Evolutionary conservation across 2,888 invertebrate genomes (phyloP), one percentile per base, ranked within the genome.

Genomic region (Meganola albula): DNA sequence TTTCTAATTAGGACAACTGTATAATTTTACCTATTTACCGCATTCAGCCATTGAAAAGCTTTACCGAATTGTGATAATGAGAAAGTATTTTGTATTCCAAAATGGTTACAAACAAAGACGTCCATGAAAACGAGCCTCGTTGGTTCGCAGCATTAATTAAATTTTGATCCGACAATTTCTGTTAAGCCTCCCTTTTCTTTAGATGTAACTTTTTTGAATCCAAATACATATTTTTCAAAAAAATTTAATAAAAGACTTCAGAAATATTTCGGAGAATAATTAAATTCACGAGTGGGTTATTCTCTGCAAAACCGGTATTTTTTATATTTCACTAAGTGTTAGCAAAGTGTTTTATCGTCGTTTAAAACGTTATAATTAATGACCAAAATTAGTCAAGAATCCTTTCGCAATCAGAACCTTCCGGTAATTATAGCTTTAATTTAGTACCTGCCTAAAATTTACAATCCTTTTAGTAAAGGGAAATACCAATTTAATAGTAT

Each of bases 21-120:
- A n/a, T n/a, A n/a, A n/a, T n/a, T n/a, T n/a, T n/a, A n/a, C n/a
- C n/a, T 40, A 27, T 44, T 22, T 22, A 27, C 20, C 11, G 34
- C 25, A 34, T 37, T 33, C 24, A 29, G 44, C 30, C 41, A 34
- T 26, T 40, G 32, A 40, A 39, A 46, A 38, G 32, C 37, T 36
- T 46, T 36, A 5, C 27, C 45, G 35, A 34, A 36, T 39, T 37
- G 22, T 33, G 14, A 35, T 47, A 39, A 53, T 49, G 39, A 50
- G 37, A 46, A 39, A 47, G 27, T 48, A 48, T 41, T 53, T 44
- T 37, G 40, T 43, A 35, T 43, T 39, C n/a, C 12, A 41, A 40
- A 50, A 30, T 44, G 42, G 40, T 41, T 30, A 26, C 24, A 34
- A 34, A 48, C 42, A 38, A 50, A 45, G 40, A 40, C 38, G 16